phyloP scores from a whole-genome alignment of 2,888 invertebrate genomes.

The Barypeithes pellucidus region DNA sequence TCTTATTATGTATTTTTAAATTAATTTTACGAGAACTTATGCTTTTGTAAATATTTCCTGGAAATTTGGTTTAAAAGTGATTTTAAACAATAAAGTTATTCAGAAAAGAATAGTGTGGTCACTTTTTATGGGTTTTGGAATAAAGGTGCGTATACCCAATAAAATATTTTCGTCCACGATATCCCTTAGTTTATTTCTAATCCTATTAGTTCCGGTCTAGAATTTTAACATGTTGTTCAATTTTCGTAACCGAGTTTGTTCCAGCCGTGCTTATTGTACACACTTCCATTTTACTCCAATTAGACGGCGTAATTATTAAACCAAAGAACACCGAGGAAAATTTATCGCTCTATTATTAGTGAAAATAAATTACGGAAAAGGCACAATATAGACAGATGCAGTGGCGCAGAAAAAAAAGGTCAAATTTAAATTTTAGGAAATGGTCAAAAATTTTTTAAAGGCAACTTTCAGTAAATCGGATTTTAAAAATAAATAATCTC shows the following conservation, averaged over 20 bases:
- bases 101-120: no score
- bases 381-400: background rate
- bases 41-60: no score
- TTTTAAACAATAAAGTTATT: no score
- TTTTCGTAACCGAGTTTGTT: conserved; percentile 39
- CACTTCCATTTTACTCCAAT: conserved; percentile 32
- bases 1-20: no score
- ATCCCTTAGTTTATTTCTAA: conserved; percentile 29
- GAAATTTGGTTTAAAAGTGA: no score
- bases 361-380: background rate
- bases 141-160: background rate
- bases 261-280: conserved; percentile 1
- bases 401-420: no score
- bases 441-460: no score
- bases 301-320: conserved; percentile 26
- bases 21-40: no score
- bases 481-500: no score
- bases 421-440: no score
- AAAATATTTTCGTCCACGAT: background rate
- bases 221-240: conserved; percentile 40
- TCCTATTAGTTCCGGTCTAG: conserved; percentile 50
- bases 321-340: conserved; percentile 14
- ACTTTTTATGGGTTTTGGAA: background rate
- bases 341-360: conserved; percentile 17
- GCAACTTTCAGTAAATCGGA: no score